phyloP scores from a whole-genome alignment of 2,888 invertebrate genomes.

The Prosapia bicincta region DNA sequence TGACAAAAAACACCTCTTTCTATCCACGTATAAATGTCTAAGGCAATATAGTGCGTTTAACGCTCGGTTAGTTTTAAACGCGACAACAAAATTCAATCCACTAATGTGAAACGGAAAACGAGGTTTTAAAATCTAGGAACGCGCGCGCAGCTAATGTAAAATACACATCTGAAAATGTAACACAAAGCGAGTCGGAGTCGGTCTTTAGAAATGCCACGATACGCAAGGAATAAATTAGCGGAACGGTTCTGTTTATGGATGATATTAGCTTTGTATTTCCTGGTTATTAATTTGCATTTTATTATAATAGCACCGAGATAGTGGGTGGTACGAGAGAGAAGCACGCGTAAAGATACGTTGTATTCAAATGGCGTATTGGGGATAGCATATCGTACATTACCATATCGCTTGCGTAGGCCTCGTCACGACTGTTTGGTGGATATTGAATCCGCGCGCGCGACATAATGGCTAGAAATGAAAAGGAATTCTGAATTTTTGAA shows the following conservation, averaged over 20 bases:
- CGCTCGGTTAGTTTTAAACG: no score
- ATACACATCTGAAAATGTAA: not conserved
- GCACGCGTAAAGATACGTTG: conserved; percentile 4
- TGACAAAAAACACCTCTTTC: no score
- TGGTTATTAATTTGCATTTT: conserved; percentile 28
- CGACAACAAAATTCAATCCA: no score
- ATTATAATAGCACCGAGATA: conserved; percentile 23
- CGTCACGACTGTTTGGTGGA: no score
- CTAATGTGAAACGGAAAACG: no score
- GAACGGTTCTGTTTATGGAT: conserved; percentile 10
- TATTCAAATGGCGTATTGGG: conserved; percentile 19
- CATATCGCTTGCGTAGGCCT: conserved; percentile 7
- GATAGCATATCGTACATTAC: conserved; percentile 16
- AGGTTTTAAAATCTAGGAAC: no score
- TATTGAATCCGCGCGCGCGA: no score
- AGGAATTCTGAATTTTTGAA: no score
- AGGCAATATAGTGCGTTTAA: no score
- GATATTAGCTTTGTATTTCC: conserved; percentile 22
- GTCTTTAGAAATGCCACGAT: not conserved
- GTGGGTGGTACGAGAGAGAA: conserved; percentile 15
- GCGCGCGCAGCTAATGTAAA: not conserved
- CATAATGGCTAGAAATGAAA: no score
- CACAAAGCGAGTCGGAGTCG: not conserved
- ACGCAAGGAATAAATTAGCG: conserved; percentile 14
- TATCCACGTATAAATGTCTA: no score